These are phyloP conservation scores for Axea sp. DNA, from an alignment of 2,888 invertebrate genomes.

Conservation along the genomic window DNA sequence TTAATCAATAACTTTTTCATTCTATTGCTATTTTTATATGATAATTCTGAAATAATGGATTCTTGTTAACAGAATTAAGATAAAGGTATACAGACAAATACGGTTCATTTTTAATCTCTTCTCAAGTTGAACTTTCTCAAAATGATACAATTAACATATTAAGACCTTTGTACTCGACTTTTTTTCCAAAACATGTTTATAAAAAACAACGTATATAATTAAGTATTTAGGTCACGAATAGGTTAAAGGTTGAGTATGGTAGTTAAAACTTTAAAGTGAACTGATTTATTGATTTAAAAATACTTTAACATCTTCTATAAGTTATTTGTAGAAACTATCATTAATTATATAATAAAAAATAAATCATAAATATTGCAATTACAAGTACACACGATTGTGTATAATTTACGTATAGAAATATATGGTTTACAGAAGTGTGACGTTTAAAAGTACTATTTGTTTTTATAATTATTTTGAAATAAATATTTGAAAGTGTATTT, in stretches of 20 bases:
- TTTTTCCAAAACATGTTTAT: conserved; percentile 34
- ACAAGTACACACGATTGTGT: too few species aligned
- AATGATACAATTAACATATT: conserved; percentile 42
- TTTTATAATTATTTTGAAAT: too few species aligned
- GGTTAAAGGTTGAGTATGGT: conserved; percentile 35
- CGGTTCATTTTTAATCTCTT: conserved; percentile 42
- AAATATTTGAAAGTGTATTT: too few species aligned
- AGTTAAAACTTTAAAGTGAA: conserved; percentile 38
- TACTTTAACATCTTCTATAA: conserved; percentile 9
- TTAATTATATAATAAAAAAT: conserved; percentile 1
- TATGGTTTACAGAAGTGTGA: too few species aligned
- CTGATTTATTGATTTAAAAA: conserved; percentile 36
- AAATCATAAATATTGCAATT: too few species aligned
- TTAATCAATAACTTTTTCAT: conserved; percentile 9
- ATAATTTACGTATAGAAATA: too few species aligned
- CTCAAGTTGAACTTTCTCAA: conserved; percentile 40
- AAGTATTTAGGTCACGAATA: conserved; percentile 48
- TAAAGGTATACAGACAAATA: conserved; percentile 45
- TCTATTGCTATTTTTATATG: conserved; percentile 30
- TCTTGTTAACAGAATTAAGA: conserved; percentile 34
- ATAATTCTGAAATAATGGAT: conserved; percentile 37
- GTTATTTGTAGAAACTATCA: conserved; percentile 24
- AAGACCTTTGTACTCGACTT: conserved; percentile 42
- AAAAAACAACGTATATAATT: conserved; percentile 39
- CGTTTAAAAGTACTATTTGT: too few species aligned